These are phyloP conservation scores for Cosmorhoe ocellata DNA, from an alignment of 2,888 invertebrate genomes.

Conservation along the genomic window DNA sequence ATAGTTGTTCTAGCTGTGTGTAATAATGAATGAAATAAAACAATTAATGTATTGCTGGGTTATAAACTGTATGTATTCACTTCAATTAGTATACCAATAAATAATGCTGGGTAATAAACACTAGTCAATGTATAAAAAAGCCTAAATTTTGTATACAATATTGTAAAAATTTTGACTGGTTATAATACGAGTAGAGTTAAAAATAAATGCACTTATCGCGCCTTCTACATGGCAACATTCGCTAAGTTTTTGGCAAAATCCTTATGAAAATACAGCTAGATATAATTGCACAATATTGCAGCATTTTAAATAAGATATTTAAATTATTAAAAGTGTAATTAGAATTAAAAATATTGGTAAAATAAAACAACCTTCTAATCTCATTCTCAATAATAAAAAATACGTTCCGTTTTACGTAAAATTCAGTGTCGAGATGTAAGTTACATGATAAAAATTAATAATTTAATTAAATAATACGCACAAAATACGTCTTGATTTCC, in stretches of 20 bases:
- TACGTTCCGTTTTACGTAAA: conserved; percentile 23
- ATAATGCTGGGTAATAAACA: conserved; percentile 57
- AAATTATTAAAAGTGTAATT: conserved; percentile 26
- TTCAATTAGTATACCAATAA: conserved; percentile 62
- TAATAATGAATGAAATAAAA: conserved; percentile 25
- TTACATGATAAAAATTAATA: conserved; percentile 14
- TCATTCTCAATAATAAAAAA: conserved; percentile 26
- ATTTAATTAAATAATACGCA: conserved; percentile 22
- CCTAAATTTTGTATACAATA: conserved; percentile 60
- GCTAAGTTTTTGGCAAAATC: conserved; percentile 64
- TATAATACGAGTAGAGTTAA: conserved; percentile 56
- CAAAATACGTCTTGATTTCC: conserved; percentile 17
- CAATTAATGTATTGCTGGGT: conserved; percentile 50
- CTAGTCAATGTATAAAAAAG: conserved; percentile 72
- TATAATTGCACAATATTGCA: conserved; percentile 54
- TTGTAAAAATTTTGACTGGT: conserved; percentile 55
- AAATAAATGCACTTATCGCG: conserved; percentile 73
- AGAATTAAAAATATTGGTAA: conserved; percentile 43
- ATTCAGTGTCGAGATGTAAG: not conserved
- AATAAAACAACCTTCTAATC: conserved; percentile 50
- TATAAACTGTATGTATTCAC: conserved; percentile 66
- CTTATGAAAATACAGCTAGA: conserved; percentile 52
- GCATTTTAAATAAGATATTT: conserved; percentile 20
- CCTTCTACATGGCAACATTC: conserved; percentile 71
- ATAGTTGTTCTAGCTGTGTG: no score